These are phyloP conservation scores for Euthynnus affinis DNA, from an alignment of 2,797 vertebrate species.

Conservation along the genomic window DNA sequence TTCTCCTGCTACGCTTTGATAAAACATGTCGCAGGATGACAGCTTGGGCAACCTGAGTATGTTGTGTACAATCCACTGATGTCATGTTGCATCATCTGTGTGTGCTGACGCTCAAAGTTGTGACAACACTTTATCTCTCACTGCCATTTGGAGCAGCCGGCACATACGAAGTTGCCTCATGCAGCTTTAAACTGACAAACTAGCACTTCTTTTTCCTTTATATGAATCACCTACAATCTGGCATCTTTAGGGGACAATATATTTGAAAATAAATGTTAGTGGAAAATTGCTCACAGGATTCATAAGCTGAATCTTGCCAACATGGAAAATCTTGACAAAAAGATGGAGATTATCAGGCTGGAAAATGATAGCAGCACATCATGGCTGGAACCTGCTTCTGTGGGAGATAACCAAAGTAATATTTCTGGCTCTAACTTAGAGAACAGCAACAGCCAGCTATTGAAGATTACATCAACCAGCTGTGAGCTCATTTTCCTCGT, in stretches of 20 bases:
- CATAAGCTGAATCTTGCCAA: slow-evolving; percentile 24
- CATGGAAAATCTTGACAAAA: slow-evolving; percentile 51
- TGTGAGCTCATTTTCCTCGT: slow-evolving; percentile 31
- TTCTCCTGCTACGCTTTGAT: slow-evolving; percentile 54
- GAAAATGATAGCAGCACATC: slow-evolving; percentile 56
- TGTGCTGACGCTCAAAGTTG: slow-evolving; percentile 40
- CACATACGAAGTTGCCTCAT: not conserved
- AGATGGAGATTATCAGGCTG: slow-evolving; percentile 59
- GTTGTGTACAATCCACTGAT: slow-evolving; percentile 48
- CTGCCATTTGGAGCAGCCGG: slow-evolving; percentile 22
- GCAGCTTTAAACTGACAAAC: slow-evolving; percentile 33
- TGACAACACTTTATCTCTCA: slow-evolving; percentile 37
- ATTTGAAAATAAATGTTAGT: slow-evolving; percentile 16
- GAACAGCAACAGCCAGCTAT: slow-evolving; percentile 40
- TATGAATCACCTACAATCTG: slow-evolving; percentile 22
- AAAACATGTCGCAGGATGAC: slow-evolving; percentile 58
- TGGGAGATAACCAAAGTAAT: slow-evolving; percentile 66
- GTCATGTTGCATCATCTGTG: slow-evolving; percentile 53
- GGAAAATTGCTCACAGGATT: slow-evolving; percentile 26
- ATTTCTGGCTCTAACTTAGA: slow-evolving; percentile 41
- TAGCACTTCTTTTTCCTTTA: not conserved
- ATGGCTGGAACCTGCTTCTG: slow-evolving; percentile 46
- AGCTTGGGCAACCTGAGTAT: slow-evolving; percentile 53
- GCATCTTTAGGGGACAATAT: slow-evolving; percentile 6
- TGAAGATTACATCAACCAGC: slow-evolving; percentile 49